Conservation (phyloP, 2,113 vertebrate species). For the Sorex araneus region DNA sequence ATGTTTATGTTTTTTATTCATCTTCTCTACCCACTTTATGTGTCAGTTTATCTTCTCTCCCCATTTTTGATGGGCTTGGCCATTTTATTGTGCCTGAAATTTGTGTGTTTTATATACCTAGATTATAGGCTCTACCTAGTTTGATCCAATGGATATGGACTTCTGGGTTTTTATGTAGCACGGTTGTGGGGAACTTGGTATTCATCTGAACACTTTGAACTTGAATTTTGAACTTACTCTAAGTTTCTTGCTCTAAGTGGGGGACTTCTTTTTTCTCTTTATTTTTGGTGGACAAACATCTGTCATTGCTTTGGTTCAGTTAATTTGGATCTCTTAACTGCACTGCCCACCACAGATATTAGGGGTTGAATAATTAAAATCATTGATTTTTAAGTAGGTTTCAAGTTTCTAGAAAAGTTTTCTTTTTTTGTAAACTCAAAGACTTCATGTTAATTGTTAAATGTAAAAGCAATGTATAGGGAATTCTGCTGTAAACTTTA, state of each 20-base stretch:
- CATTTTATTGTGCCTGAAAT: no score
- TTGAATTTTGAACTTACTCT: not conserved
- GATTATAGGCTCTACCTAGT: not conserved
- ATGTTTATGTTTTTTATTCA: no score
- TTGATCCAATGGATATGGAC: not conserved
- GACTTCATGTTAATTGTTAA: not conserved
- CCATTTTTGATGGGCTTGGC: no score
- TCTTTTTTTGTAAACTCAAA: not conserved
- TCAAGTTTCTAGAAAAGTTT: not conserved
- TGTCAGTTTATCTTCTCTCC: no score
- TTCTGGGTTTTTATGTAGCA: not conserved
- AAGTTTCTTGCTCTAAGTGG: not conserved
- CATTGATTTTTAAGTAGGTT: constrained; percentile 22
- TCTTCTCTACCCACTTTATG: no score
- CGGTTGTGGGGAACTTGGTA: not conserved
- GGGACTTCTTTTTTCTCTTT: no score
- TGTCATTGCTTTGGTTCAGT: constrained; percentile 33
- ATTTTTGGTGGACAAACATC: not conserved
- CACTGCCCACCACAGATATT: not conserved
- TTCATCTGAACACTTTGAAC: not conserved
- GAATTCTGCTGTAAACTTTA: not conserved
- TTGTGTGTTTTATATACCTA: not conserved
- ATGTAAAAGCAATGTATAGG: not conserved
- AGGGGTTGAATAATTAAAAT: not conserved
- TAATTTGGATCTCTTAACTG: not conserved